phyloP scores from a whole-genome alignment of 1,140 invertebrate genomes.

The Sipha flava region DNA sequence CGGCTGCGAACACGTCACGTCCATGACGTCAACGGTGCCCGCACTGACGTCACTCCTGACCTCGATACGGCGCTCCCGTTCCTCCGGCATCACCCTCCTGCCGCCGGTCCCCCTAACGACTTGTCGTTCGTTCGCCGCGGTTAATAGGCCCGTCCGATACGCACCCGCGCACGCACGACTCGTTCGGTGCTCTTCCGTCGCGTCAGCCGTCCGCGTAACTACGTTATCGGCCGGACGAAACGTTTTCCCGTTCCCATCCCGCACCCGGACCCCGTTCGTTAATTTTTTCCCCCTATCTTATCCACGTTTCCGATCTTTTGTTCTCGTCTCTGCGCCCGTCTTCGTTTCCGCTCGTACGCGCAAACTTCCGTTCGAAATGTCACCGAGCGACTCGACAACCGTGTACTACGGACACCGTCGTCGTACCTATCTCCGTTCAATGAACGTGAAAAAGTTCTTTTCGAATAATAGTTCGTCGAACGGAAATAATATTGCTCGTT shows the following conservation, averaged over 20 bases:
- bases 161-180: not conserved
- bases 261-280: no score
- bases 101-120: not conserved
- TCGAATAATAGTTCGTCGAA: no score
- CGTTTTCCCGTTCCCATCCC: not conserved
- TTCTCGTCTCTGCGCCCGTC: not conserved
- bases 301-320: not conserved
- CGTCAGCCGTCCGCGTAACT: not conserved
- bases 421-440: no score
- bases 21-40: conserved; percentile 9
- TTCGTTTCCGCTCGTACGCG: not conserved
- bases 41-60: conserved; percentile 19
- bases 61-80: not conserved
- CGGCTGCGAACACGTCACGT: conserved; percentile 19
- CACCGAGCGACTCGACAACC: not conserved
- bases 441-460: no score
- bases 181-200: not conserved
- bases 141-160: not conserved
- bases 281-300: no score
- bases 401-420: no score
- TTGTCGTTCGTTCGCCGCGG: no score
- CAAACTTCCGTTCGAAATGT: no score
- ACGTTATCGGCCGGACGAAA: not conserved
- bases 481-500: no score
- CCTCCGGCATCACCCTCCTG: not conserved